phyloP scores from a whole-genome alignment of 2,888 invertebrate species.

The Deroplatys truncata region DNA sequence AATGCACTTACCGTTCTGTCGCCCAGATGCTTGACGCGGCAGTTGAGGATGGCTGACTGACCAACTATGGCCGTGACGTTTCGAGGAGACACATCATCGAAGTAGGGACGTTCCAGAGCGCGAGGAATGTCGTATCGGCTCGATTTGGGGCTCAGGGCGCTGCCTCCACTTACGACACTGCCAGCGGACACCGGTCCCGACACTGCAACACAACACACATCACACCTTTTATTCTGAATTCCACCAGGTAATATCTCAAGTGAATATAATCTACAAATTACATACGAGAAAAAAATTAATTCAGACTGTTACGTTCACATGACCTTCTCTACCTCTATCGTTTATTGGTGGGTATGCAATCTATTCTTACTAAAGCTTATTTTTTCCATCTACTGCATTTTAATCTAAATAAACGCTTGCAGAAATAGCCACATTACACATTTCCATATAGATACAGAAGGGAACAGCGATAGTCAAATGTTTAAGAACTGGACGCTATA shows the following conservation, averaged over 20 bases:
- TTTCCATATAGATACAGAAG: too few relatives aligned
- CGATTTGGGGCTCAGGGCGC: constrained; percentile 24
- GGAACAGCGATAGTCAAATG: too few relatives aligned
- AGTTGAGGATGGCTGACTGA: constrained; percentile 72
- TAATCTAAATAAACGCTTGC: too few relatives aligned
- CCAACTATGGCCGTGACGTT: constrained; percentile 83
- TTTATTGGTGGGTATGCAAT: too few relatives aligned
- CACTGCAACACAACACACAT: not conserved
- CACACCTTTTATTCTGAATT: not conserved
- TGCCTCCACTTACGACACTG: constrained; percentile 15
- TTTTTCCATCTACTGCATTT: too few relatives aligned
- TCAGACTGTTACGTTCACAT: too few relatives aligned
- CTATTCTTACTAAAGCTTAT: too few relatives aligned
- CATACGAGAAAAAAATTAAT: too few relatives aligned
- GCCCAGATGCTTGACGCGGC: constrained; percentile 81
- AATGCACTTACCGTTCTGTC: constrained; percentile 71
- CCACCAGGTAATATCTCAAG: not conserved
- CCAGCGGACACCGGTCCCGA: not conserved
- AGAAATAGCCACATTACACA: too few relatives aligned
- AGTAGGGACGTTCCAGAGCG: constrained; percentile 65
- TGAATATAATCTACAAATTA: not conserved
- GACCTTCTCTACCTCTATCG: too few relatives aligned
- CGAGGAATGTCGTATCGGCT: constrained; percentile 22
- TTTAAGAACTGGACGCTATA: too few relatives aligned
- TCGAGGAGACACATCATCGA: constrained; percentile 77